Base-by-base conservation (phyloP, 2,888 invertebrate genomes). In the Melanophora roralis region DNA sequence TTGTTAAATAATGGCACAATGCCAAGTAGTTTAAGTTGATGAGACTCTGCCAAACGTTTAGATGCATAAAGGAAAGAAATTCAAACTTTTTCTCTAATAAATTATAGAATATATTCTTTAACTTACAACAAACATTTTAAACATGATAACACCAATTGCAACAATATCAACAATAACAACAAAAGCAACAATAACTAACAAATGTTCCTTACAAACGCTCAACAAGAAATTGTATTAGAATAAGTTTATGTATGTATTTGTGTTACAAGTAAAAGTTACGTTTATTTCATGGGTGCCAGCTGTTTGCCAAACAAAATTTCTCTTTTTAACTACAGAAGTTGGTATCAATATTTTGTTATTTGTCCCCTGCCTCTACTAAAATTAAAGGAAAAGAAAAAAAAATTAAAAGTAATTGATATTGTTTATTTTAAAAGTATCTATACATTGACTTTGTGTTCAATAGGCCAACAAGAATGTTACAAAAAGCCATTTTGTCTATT, bases 331-430 rank as follows among this genome's bases (percentile, higher is more conserved):
- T 34, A 11, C 36, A 64, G 47, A 27, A 12, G 16, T 2, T 59
- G n/a, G 57, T 47, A 3, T 53, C 45, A 65, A 60, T 62, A 71
- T 51, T 78, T 49, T 74, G 65, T 75, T 75, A 79, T 75, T 71
- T 79, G 64, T 65, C n/a, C 69, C 65, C 32, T 23, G 12, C 11
- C 23, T 9, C 0, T 1, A 11, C 16, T 1, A 53, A 55, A 34
- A 55, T 47, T 49, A 60, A 65, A 55, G 16, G 43, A 23, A 57
- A 60, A 27, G n/a, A 36, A 34, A 34, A 43, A 69, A 74, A 57
- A 69, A 69, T 53, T 76, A 62, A 69, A 62, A 65, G 79, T 80
- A 80, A 80, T 80, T 80, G 79, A 80, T 80, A 80, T 80, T 80
- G 67, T 62, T 72, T 55, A 59, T 73, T 73, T 72, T 57, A 23